Evolutionary conservation across 2,888 invertebrate genomes (phyloP).

Genomic region (Drosophila affinis): DNA sequence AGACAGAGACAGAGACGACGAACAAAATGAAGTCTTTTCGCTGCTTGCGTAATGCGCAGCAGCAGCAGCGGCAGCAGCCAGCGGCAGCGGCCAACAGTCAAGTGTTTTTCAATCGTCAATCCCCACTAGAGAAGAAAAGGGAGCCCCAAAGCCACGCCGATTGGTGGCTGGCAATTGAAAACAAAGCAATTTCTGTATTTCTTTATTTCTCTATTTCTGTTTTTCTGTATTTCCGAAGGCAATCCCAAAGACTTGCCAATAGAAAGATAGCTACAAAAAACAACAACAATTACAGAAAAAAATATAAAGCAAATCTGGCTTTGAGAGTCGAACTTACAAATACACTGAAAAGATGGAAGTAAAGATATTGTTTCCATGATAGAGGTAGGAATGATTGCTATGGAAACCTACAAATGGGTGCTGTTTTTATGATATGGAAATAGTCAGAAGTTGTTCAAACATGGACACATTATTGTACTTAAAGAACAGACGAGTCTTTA

Average conservation of each 20-base stretch:
- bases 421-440: too few species aligned
- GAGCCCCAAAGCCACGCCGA: slow-evolving; percentile 34
- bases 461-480: too few species aligned
- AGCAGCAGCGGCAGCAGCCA: slow-evolving; percentile 42
- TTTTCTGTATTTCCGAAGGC: slow-evolving; percentile 5
- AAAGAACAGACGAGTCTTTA: too few species aligned
- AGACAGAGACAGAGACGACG: slow-evolving; percentile 33
- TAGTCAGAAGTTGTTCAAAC: too few species aligned
- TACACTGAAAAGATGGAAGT: slow-evolving; percentile 32
- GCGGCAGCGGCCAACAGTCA: slow-evolving; percentile 44
- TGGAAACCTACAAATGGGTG: too few species aligned
- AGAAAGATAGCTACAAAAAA: slow-evolving; percentile 32
- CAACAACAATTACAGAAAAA: not conserved
- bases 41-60: slow-evolving; percentile 77
- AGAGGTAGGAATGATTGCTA: not conserved
- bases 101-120: slow-evolving; percentile 23
- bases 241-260: slow-evolving; percentile 34
- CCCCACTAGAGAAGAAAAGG: not conserved
- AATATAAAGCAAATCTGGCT: not conserved
- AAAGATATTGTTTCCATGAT: not conserved
- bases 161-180: slow-evolving; percentile 53
- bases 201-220: slow-evolving; percentile 8
- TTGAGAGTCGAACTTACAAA: slow-evolving; percentile 21
- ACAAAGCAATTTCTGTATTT: slow-evolving; percentile 44
- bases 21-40: slow-evolving; percentile 69